Evolutionary conservation across 2,888 invertebrate genomes (phyloP).

Genomic region (Heteromurus nitidus): DNA sequence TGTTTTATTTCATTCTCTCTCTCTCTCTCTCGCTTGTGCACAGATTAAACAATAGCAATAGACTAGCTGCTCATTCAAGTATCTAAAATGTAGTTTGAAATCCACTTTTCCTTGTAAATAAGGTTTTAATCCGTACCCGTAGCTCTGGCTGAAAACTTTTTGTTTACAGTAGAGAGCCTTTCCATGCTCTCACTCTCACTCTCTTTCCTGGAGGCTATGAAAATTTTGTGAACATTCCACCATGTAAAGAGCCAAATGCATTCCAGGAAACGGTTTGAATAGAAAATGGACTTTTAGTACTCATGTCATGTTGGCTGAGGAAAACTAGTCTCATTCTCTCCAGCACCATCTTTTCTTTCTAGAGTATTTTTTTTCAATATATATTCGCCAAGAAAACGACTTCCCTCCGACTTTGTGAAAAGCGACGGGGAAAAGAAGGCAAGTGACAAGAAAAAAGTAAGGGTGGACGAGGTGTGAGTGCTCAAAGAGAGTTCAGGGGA

Average conservation of each 20-base stretch:
- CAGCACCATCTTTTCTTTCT: too few relatives aligned
- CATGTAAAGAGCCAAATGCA: constrained; percentile 20
- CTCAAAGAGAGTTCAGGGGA: neutral
- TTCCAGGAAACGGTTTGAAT: constrained; percentile 22
- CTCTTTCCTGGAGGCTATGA: neutral
- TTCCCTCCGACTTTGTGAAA: neutral
- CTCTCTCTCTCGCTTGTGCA: constrained; percentile 1
- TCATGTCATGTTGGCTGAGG: constrained; percentile 37
- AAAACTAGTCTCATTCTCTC: too few relatives aligned
- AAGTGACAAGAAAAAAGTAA: constrained; percentile 6
- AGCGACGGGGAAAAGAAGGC: neutral
- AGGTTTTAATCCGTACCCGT: constrained; percentile 7
- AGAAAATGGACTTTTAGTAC: constrained; percentile 29
- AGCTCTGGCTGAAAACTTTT: too few relatives aligned
- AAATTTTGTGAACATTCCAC: neutral
- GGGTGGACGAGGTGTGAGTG: neutral
- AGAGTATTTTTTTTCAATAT: constrained; percentile 5
- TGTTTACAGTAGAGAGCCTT: too few relatives aligned
- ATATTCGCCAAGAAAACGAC: constrained; percentile 3
- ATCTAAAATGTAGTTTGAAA: neutral
- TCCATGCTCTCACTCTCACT: neutral
- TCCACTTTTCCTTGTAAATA: constrained; percentile 3
- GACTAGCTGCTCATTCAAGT: neutral
- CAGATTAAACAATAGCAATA: neutral
- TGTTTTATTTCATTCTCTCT: constrained; percentile 25